A percentile compares a stretch with the other conserved stretches of the same genome.
Evolutionary conservation across 2,797 vertebrate species (phyloP).

Genomic region (Chaenodraco wilsoni): DNA sequence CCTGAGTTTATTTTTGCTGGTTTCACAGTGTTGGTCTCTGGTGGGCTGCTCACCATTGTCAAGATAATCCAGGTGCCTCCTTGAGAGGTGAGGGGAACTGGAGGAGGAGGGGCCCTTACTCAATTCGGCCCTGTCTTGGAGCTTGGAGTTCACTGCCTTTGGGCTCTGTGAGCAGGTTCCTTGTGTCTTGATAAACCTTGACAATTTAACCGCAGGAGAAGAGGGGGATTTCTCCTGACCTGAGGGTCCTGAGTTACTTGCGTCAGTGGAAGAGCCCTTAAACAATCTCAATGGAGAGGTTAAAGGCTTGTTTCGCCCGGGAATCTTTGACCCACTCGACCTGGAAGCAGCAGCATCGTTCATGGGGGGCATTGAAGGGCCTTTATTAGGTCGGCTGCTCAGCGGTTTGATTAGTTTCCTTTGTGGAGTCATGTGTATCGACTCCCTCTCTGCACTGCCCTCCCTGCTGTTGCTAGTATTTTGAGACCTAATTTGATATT

Average conservation of each 20-base stretch:
- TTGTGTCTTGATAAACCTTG: constrained; percentile 83
- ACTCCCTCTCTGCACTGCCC: constrained; percentile 68
- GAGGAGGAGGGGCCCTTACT: constrained; percentile 74
- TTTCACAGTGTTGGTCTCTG: constrained; percentile 84
- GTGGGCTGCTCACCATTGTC: constrained; percentile 83
- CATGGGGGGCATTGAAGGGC: constrained; percentile 72
- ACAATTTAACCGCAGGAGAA: constrained; percentile 82
- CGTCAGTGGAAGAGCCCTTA: constrained; percentile 67
- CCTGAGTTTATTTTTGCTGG: constrained; percentile 76
- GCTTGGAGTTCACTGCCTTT: constrained; percentile 69
- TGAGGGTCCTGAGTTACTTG: constrained; percentile 57
- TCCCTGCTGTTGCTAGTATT: constrained; percentile 63
- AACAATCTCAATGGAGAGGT: constrained; percentile 83
- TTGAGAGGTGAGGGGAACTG: constrained; percentile 76
- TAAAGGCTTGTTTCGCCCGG: constrained; percentile 81
- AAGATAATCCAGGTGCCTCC: constrained; percentile 73
- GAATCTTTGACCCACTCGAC: constrained; percentile 85
- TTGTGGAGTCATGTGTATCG: constrained; percentile 72
- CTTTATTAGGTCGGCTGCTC: constrained; percentile 71
- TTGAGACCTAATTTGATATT: constrained; percentile 68
- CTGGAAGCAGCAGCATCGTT: constrained; percentile 75
- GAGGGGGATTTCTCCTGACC: constrained; percentile 82
- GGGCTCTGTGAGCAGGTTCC: constrained; percentile 77
- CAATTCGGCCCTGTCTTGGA: constrained; percentile 66
- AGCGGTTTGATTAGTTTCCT: constrained; percentile 83